Conservation (phyloP, 2,888 invertebrate genomes). For the Lithosia quadra region DNA sequence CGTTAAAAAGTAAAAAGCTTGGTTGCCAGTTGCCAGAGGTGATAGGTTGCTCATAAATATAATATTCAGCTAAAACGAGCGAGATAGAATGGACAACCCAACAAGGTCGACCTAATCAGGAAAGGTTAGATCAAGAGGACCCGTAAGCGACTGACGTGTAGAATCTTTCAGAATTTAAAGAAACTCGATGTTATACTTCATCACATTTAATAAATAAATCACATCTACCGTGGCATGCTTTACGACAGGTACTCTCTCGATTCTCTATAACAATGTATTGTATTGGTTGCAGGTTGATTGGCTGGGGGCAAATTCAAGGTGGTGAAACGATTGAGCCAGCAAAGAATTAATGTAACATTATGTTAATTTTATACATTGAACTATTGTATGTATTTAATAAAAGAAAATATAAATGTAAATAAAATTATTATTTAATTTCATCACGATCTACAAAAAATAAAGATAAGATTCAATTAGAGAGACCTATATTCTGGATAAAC, state of each 20-base stretch:
- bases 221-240: slow-evolving; percentile 6
- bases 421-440: slow-evolving; percentile 54
- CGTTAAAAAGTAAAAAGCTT: too few relatives aligned
- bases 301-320: slow-evolving; percentile 99
- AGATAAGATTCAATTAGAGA: slow-evolving; percentile 41
- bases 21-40: too few relatives aligned
- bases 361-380: slow-evolving; percentile 74
- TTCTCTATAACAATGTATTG: slow-evolving; percentile 5
- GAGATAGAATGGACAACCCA: too few relatives aligned
- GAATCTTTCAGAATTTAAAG: background rate
- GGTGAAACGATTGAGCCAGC: slow-evolving; percentile 97
- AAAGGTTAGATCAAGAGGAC: too few relatives aligned
- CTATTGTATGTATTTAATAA: slow-evolving; percentile 56
- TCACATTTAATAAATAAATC: slow-evolving; percentile 21
- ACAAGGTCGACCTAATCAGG: too few relatives aligned
- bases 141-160: too few relatives aligned
- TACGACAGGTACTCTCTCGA: background rate
- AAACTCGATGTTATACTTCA: slow-evolving; percentile 1
- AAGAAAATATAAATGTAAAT: slow-evolving; percentile 51
- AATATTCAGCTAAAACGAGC: too few relatives aligned
- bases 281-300: slow-evolving; percentile 92
- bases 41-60: background rate
- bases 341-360: slow-evolving; percentile 76
- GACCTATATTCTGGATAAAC: slow-evolving; percentile 65
- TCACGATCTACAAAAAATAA: slow-evolving; percentile 41